A percentile compares a stretch with the other conserved stretches of the same genome.
Evolutionary conservation across 2,888 invertebrate species (phyloP).

Genomic region (Oxystoma pomonae): DNA sequence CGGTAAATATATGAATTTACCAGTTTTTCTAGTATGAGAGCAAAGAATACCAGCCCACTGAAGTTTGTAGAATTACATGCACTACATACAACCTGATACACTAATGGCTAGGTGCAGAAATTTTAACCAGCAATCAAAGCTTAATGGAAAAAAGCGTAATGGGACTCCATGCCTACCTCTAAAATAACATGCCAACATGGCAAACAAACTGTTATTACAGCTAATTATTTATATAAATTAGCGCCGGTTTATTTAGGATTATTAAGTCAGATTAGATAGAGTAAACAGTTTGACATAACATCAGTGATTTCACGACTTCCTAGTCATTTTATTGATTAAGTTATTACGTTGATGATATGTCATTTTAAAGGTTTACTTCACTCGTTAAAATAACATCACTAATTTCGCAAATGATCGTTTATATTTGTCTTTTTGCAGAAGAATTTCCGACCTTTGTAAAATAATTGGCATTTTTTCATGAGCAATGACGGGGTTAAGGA

Average conservation of each 20-base stretch:
- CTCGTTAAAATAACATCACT: no score
- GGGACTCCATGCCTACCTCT: background rate
- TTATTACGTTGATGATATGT: background rate
- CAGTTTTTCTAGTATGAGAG: slow-evolving; percentile 9
- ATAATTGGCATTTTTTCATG: no score
- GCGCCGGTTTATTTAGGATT: background rate
- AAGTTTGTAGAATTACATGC: background rate
- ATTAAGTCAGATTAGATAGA: background rate
- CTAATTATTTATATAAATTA: background rate
- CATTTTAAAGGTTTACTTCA: background rate
- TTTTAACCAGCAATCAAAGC: background rate
- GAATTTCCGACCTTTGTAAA: no score
- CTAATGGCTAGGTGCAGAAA: background rate
- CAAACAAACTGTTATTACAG: background rate
- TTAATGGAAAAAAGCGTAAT: background rate
- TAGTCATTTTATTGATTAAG: background rate
- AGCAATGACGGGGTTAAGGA: no score
- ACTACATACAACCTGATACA: background rate
- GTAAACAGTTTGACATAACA: background rate
- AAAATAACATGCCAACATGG: background rate
- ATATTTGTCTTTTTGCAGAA: no score
- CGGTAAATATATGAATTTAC: slow-evolving; percentile 18
- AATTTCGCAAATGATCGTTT: no score
- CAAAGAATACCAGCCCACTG: background rate
- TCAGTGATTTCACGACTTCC: background rate